Evolutionary conservation across 2,888 invertebrate genomes (phyloP).

Genomic region (Anarsia innoxiella): DNA sequence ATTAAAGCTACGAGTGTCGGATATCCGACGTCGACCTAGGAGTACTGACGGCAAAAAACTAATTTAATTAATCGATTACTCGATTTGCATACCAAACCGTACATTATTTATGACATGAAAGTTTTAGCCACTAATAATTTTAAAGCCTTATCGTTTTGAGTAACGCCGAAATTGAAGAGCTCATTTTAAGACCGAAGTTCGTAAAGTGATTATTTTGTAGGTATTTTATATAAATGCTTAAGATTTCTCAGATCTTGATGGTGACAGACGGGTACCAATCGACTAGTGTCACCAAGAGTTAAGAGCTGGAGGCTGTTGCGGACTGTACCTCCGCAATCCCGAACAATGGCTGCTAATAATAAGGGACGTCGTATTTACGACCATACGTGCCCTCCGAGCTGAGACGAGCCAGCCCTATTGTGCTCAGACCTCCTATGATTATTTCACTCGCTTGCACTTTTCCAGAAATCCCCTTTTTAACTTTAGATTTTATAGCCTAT

Average conservation of each 20-base stretch:
- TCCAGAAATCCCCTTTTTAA: conserved; percentile 60
- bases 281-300: no score
- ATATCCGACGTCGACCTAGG: conserved; percentile 62
- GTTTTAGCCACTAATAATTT: no score
- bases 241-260: no score
- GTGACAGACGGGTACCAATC: no score
- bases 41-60: conserved; percentile 38
- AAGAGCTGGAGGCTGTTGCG: no score
- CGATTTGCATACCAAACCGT: no score
- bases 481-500: conserved; percentile 52
- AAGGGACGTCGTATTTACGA: conserved; percentile 71
- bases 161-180: no score
- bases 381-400: conserved; percentile 67
- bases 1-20: conserved; percentile 63
- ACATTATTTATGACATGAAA: no score
- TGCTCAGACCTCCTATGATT: conserved; percentile 72
- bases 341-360: conserved; percentile 73
- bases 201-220: no score
- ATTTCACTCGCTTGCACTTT: conserved; percentile 63
- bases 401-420: conserved; percentile 68
- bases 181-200: no score
- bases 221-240: no score
- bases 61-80: conserved; percentile 4
- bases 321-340: conserved; percentile 56
- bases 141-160: no score